phyloP scores from a whole-genome alignment of 2,888 invertebrate species.

The Apotomis capreana region DNA sequence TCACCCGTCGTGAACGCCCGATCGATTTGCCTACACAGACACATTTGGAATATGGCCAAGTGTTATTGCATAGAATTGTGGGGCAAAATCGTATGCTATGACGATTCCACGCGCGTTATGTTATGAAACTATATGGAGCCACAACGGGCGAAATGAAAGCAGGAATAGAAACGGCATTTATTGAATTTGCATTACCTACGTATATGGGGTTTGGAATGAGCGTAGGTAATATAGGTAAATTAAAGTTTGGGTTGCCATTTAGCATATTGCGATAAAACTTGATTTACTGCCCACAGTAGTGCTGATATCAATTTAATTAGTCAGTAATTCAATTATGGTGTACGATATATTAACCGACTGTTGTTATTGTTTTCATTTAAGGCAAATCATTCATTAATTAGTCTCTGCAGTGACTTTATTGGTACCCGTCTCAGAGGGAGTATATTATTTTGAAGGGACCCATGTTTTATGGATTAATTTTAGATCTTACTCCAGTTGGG shows the following conservation, averaged over 20 bases:
- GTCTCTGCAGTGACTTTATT: no score
- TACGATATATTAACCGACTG: no score
- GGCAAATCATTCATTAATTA: no score
- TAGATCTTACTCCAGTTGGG: no score
- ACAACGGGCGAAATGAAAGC: slow-evolving; percentile 40
- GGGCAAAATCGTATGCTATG: slow-evolving; percentile 49
- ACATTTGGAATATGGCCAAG: slow-evolving; percentile 74
- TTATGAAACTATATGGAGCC: slow-evolving; percentile 51
- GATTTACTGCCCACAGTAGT: no score
- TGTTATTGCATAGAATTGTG: slow-evolving; percentile 70
- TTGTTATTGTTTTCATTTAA: no score
- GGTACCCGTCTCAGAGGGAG: no score
- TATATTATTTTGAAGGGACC: no score
- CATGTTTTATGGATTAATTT: no score
- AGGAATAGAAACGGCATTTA: slow-evolving; percentile 40
- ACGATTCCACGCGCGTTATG: slow-evolving; percentile 55
- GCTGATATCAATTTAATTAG: no score
- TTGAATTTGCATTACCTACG: slow-evolving; percentile 13
- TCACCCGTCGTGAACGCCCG: slow-evolving; percentile 48
- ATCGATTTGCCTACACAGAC: slow-evolving; percentile 74
- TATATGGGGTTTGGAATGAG: neutral
- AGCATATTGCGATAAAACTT: no score
- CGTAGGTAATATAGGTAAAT: neutral
- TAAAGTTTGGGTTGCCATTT: neutral
- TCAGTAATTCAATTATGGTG: no score